Conservation (phyloP, 2,113 vertebrate species). For the Hippolais icterina region DNA sequence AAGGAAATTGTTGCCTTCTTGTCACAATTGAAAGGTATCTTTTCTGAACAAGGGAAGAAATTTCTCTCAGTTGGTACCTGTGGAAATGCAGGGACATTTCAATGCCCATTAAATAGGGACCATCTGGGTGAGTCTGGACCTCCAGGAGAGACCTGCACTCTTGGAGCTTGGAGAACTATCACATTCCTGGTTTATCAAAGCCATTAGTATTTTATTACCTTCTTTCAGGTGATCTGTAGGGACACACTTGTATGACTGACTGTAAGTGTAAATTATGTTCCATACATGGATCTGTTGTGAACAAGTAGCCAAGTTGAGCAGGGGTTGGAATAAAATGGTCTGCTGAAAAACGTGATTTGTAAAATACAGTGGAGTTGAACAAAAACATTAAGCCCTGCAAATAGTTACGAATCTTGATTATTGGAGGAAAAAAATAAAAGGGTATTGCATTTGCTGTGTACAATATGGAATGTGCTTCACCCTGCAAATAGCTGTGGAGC, state of each 20-base stretch:
- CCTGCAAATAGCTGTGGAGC: background rate
- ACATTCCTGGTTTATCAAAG: background rate
- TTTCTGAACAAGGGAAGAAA: background rate
- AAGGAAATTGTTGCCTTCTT: slow-evolving; percentile 1
- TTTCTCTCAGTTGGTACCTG: background rate
- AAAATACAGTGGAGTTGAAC: background rate
- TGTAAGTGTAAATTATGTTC: background rate
- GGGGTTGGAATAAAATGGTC: background rate
- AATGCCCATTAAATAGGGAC: background rate
- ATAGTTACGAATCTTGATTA: background rate
- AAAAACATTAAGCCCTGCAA: background rate
- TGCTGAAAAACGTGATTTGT: background rate
- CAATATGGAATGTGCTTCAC: background rate
- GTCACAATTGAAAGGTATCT: background rate
- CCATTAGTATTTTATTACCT: slow-evolving; percentile 3
- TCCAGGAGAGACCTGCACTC: background rate
- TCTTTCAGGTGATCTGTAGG: background rate
- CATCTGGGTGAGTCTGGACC: background rate
- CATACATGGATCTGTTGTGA: background rate
- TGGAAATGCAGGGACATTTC: background rate
- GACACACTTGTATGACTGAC: background rate
- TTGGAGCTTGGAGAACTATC: background rate
- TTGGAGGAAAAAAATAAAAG: background rate
- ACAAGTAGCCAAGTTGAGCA: background rate
- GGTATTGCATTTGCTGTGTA: background rate